Base-by-base conservation (phyloP, 1,140 invertebrate genomes). In the Elymnias hypermnestra region DNA sequence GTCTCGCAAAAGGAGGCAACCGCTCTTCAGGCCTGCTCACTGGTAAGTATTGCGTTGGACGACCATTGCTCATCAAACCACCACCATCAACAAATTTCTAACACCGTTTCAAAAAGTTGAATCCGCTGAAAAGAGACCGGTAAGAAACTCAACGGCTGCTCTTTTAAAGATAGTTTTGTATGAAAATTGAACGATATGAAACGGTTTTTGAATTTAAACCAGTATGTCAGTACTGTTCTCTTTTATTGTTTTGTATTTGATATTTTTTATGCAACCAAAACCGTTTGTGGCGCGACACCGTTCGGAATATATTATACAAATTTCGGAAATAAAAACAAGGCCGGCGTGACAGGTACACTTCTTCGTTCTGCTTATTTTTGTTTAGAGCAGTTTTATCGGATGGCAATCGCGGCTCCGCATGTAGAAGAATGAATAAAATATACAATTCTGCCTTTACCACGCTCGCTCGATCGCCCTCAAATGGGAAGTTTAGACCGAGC, bases 251-350 rank as follows among this genome's bases (percentile, higher is more conserved):
- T 38, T 50, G 15, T 17, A 18, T 14, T 31, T 23, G 13, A 37
- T 21, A 43, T 28, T 43, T 50, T 50, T 50, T 50, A 40, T 57
- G 52, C 55, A 53, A 62, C 58, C 61, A 64, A 68, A 61, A 54
- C 53, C 56, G 69, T 51, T 67, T 71, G 64, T 68, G 65, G 67
- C 60, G 61, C 72, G 72, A 70, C 69, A 71, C 63, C 66, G 51
- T 53, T 69, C 68, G 49, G 81, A 83, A 84, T 84, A 83, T 77
- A 77, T 84, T 84, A 84, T 84, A 81, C 78, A 84, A 83, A 84
- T 84, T 77, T 81, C 77, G 72, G 78, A 77, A 81, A 83, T 72
- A 84, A 83, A 75, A 84, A 78, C 76, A 77, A 70, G 67, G 53
- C 33, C 42, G 45, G 68, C 77, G 72, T 83, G 81, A 84, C 77